Evolutionary conservation across 2,113 vertebrate species (phyloP).

Genomic region (Anhinga rufa): DNA sequence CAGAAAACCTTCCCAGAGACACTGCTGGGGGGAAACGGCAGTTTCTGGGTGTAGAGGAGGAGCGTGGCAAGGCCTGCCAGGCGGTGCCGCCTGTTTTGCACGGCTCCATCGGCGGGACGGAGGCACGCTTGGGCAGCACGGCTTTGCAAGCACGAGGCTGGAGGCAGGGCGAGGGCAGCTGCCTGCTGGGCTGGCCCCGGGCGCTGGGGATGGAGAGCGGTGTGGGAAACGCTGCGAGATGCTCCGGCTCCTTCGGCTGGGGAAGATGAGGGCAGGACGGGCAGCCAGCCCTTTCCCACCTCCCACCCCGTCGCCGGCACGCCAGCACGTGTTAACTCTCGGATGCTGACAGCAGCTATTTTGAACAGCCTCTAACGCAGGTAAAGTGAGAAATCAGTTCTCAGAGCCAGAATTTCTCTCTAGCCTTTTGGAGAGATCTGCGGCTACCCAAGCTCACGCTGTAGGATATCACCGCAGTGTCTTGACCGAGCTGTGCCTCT

Average conservation of each 20-base stretch:
- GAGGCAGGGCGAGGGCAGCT: not conserved
- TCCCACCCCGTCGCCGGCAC: rapidly evolving
- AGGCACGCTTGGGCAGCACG: not conserved
- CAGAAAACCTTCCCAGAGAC: not conserved
- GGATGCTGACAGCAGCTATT: not conserved
- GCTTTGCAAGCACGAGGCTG: not conserved
- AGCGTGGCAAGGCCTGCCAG: not conserved
- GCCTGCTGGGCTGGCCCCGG: not conserved
- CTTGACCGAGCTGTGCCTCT: not conserved
- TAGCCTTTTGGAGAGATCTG: not conserved
- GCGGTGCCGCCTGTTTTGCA: not conserved
- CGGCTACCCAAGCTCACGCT: not conserved
- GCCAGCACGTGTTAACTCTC: not conserved
- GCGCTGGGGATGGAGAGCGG: not conserved
- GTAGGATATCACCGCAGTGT: not conserved
- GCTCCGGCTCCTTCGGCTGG: not conserved
- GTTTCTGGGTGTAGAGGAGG: not conserved
- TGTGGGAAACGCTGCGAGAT: not conserved
- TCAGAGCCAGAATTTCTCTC: not conserved
- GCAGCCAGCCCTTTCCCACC: not conserved
- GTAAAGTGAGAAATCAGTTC: not conserved
- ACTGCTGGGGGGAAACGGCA: not conserved
- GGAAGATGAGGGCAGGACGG: not conserved
- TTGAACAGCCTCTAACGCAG: not conserved
- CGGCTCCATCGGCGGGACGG: rapidly evolving